A percentile compares a stretch with the other conserved stretches of the same genome.
These are phyloP conservation scores for Drosophila recens DNA, from an alignment of 2,888 invertebrate species.

Conservation along the genomic window DNA sequence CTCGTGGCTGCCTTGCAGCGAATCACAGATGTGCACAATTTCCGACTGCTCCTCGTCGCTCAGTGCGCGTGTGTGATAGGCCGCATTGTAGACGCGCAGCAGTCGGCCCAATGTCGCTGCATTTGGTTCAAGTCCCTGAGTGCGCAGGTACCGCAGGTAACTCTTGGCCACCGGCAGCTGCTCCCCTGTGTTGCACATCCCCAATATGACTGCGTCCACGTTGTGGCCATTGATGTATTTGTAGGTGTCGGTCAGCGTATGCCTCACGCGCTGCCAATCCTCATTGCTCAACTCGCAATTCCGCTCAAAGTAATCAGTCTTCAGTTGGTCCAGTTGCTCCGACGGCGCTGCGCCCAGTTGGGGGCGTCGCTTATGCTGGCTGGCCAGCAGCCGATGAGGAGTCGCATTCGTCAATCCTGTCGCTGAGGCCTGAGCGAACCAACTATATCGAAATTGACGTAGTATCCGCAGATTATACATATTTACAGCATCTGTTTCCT, in stretches of 20 bases:
- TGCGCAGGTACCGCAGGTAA: constrained; percentile 87
- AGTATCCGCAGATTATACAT: constrained; percentile 58
- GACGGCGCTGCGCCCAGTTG: constrained; percentile 40
- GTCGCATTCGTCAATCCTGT: neutral
- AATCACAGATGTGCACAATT: constrained; percentile 86
- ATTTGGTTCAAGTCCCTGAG: constrained; percentile 86
- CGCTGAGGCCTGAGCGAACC: neutral
- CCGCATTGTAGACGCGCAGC: constrained; percentile 86
- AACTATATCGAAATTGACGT: constrained; percentile 29
- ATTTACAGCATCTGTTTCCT: constrained; percentile 4
- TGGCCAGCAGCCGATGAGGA: constrained; percentile 35
- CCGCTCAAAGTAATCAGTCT: constrained; percentile 54
- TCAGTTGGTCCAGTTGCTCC: constrained; percentile 71
- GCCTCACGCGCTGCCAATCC: constrained; percentile 78
- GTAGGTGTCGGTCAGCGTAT: constrained; percentile 63
- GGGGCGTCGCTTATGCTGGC: constrained; percentile 68
- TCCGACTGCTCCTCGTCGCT: constrained; percentile 86
- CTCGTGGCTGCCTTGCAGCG: constrained; percentile 86
- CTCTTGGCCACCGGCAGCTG: constrained; percentile 86
- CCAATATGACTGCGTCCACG: constrained; percentile 88
- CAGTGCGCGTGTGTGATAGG: constrained; percentile 79
- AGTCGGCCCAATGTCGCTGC: constrained; percentile 87
- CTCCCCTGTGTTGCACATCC: constrained; percentile 85
- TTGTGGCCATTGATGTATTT: constrained; percentile 84
- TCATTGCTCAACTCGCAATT: constrained; percentile 43